These are phyloP conservation scores for Xenopus petersii DNA, from an alignment of 2,797 vertebrate genomes.

Conservation along the genomic window DNA sequence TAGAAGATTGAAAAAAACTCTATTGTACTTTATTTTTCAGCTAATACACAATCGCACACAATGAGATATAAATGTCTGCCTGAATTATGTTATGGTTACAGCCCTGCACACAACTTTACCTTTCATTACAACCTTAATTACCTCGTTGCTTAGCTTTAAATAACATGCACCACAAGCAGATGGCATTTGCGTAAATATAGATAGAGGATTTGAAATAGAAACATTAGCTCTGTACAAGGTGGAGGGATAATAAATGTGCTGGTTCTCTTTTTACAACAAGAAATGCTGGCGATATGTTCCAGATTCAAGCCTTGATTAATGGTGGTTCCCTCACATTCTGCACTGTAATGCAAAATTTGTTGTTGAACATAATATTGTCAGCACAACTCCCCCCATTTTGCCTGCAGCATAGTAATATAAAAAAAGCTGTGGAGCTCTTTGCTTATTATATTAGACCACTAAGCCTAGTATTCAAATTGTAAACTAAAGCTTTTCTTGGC, in stretches of 20 bases:
- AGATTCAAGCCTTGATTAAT: slow-evolving; percentile 34
- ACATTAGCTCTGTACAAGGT: slow-evolving; percentile 28
- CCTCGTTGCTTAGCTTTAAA: slow-evolving; percentile 25
- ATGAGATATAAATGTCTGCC: too few relatives aligned
- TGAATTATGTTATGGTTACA: too few relatives aligned
- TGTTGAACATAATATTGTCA: background rate
- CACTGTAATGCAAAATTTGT: background rate
- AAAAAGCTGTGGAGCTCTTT: too few relatives aligned
- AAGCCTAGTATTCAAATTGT: too few relatives aligned
- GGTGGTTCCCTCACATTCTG: slow-evolving; percentile 9
- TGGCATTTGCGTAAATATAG: slow-evolving; percentile 45
- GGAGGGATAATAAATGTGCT: slow-evolving; percentile 32
- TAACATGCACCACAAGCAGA: slow-evolving; percentile 22
- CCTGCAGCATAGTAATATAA: background rate
- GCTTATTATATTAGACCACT: too few relatives aligned
- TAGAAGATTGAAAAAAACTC: too few relatives aligned
- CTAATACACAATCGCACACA: too few relatives aligned
- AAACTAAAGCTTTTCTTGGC: too few relatives aligned
- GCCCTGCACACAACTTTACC: too few relatives aligned
- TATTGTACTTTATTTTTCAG: too few relatives aligned
- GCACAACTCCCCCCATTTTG: background rate
- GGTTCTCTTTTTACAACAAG: slow-evolving; percentile 16
- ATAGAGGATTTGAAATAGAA: slow-evolving; percentile 40
- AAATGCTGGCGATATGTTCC: slow-evolving; percentile 16
- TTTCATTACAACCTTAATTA: background rate